Evolutionary conservation across 2,888 invertebrate species (phyloP).

Genomic region (Prosapia bicincta): DNA sequence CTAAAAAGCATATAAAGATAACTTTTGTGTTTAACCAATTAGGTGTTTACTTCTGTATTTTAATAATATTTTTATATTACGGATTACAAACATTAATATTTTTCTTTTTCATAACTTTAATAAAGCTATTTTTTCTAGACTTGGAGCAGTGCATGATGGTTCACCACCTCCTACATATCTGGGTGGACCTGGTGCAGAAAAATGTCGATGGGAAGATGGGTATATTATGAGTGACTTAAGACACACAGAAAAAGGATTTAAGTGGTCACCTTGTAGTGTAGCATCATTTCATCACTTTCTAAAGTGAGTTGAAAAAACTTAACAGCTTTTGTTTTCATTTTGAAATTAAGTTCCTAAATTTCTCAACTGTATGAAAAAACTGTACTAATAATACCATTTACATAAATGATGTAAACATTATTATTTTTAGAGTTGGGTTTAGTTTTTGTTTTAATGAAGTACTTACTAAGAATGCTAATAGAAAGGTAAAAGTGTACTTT

Average conservation of each 20-base stretch:
- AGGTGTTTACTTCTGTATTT: not conserved
- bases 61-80: not conserved
- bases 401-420: too few species aligned
- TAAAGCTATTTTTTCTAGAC: constrained; percentile 55
- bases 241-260: constrained; percentile 91
- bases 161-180: constrained; percentile 92
- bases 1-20: too few species aligned
- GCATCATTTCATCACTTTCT: constrained; percentile 93
- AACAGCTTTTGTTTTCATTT: too few species aligned
- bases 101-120: too few species aligned
- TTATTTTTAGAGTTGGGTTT: too few species aligned
- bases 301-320: constrained; percentile 82
- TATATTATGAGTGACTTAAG: constrained; percentile 94
- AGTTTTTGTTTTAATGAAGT: too few species aligned
- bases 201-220: constrained; percentile 94
- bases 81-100: not conserved
- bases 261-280: constrained; percentile 91
- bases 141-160: constrained; percentile 95
- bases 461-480: too few species aligned
- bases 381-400: too few species aligned
- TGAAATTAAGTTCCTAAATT: too few species aligned
- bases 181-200: constrained; percentile 91
- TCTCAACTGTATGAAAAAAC: too few species aligned
- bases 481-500: too few species aligned
- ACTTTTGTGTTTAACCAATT: not conserved